These are phyloP conservation scores for Oncorhynchus clarkii DNA, from an alignment of 2,113 vertebrate species.

Conservation along the genomic window DNA sequence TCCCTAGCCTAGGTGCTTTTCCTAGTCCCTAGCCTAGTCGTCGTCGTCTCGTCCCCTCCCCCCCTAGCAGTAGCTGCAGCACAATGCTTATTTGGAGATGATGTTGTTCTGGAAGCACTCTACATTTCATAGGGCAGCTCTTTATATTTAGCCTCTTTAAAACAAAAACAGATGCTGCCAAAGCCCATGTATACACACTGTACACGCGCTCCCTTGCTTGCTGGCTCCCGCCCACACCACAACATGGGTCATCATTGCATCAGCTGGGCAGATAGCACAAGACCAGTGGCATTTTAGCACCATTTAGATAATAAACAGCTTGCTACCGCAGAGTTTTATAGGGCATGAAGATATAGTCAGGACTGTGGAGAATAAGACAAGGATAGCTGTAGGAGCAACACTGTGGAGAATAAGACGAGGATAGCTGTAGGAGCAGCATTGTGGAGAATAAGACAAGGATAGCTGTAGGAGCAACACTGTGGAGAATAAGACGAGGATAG, in stretches of 20 bases:
- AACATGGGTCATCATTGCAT: conserved; percentile 40
- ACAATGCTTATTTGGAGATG: conserved; percentile 72
- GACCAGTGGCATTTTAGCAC: conserved; percentile 61
- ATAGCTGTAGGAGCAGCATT: too few species aligned
- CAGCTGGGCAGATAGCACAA: conserved; percentile 36
- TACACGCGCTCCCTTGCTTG: conserved; percentile 21
- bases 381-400: too few species aligned
- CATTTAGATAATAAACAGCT: conserved; percentile 34
- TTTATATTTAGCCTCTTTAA: conserved; percentile 77
- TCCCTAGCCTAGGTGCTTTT: neutral
- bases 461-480: too few species aligned
- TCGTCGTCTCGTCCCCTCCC: too few species aligned
- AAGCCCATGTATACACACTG: conserved; percentile 52
- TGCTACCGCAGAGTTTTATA: too few species aligned
- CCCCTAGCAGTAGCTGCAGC: neutral
- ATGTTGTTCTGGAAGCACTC: conserved; percentile 71
- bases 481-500: too few species aligned
- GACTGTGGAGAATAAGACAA: too few species aligned
- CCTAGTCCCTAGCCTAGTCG: too few species aligned
- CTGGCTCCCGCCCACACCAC: conserved; percentile 48
- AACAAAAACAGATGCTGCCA: conserved; percentile 72
- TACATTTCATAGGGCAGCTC: conserved; percentile 64
- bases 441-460: too few species aligned
- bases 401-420: too few species aligned
- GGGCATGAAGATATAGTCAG: too few species aligned